phyloP scores from a whole-genome alignment of 2,797 vertebrate species.

The Carapus acus region DNA sequence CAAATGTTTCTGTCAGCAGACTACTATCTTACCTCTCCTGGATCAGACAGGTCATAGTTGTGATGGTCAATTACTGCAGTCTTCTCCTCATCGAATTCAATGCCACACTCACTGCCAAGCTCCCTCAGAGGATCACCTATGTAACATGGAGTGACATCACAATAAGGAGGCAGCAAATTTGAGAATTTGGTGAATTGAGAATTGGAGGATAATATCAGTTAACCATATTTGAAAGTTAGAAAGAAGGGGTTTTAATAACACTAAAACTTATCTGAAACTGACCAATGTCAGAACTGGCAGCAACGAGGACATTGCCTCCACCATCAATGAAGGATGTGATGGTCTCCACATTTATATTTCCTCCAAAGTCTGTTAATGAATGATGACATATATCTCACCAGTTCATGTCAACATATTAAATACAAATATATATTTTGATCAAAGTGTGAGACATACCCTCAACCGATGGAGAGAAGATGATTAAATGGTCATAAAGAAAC shows the following conservation, averaged over 20 bases:
- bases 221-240: not conserved
- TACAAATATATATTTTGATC: not conserved
- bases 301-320: conserved; percentile 90
- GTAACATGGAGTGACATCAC: conserved; percentile 5
- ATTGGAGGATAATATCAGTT: not conserved
- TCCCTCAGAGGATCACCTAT: conserved; percentile 93
- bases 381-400: not conserved
- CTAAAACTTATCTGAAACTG: conserved; percentile 38
- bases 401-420: not conserved
- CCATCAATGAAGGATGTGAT: conserved; percentile 95
- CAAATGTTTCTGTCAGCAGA: not conserved
- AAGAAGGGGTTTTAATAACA: not conserved
- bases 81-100: conserved; percentile 96
- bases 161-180: too few species aligned
- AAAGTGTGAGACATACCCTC: conserved; percentile 75
- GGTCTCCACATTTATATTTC: conserved; percentile 94
- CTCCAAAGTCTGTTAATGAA: conserved; percentile 86
- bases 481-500: conserved; percentile 90
- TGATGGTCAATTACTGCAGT: conserved; percentile 96
- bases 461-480: conserved; percentile 92
- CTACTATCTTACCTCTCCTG: conserved; percentile 81
- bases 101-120: conserved; percentile 94
- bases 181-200: too few species aligned
- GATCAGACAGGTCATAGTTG: conserved; percentile 90
- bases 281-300: conserved; percentile 94